Base-by-base conservation (phyloP, 2,113 vertebrate genomes). In the Machaerirhynchus nigripectus region DNA sequence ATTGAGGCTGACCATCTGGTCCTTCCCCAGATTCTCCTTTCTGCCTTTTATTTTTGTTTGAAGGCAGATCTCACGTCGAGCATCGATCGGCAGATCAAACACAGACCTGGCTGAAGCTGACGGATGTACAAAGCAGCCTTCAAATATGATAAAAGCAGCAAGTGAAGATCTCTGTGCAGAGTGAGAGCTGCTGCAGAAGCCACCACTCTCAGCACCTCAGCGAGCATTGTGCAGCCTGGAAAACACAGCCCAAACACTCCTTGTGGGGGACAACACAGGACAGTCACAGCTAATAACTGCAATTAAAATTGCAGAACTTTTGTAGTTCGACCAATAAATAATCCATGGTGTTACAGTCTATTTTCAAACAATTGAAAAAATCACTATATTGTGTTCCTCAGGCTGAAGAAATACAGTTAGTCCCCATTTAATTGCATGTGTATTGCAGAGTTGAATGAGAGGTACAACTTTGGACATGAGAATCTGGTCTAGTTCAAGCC, bases 161-260 rank as follows among this genome's bases (percentile, higher is more conserved):
- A 65, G 59, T 24, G 49, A 87, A 81, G 60, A 33, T 30, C 50
- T 46, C 46, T 55, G 42, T n/a, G 46, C 49, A 53, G 44, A 4
- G 7, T 47, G 50, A 60, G 27, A 33, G 37, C 47, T n/a, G 28
- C 60, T 69, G 42, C 27, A 83, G 71, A 49, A 92, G 44, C 30
- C 27, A 47, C 23, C 14, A 7, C 1, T 4, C 60, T 28, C 0
- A 8, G 50, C 64, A 52, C 46, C 64, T 37, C n/a, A 31, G 47
- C 0, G 1, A 84, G 37, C 10, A 22, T 53, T 28, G 31, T 1
- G 1, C 53, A 59, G 40, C 53, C 59, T 77, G 65, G 24, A 61
- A 70, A 79, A 61, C 0, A 1, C 61, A 93, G 49, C 46, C 10
- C 65, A 67, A 6, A 26, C 24, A 8, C 11, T 73, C 55, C 37